phyloP scores from a whole-genome alignment of 2,113 vertebrate genomes.

The Myotis lucifugus region DNA sequence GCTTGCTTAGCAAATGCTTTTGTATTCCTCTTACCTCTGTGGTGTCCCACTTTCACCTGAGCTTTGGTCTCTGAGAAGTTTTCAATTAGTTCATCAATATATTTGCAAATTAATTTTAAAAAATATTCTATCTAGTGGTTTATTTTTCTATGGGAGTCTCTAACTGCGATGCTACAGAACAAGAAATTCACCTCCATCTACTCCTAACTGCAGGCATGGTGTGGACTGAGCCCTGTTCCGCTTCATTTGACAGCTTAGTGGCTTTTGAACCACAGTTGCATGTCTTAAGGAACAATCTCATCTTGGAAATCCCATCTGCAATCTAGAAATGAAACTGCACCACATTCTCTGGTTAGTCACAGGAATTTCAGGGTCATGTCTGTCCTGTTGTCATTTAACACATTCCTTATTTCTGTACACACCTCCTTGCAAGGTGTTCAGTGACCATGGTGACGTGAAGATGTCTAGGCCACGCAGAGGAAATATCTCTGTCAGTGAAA shows the following conservation, averaged over 20 bases:
- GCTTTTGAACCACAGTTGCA: background rate
- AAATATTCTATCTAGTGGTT: background rate
- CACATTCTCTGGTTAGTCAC: background rate
- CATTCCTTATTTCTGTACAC: background rate
- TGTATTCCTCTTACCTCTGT: background rate
- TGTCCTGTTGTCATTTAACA: background rate
- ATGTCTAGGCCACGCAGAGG: background rate
- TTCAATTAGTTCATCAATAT: background rate
- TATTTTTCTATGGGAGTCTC: background rate
- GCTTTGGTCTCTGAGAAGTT: background rate
- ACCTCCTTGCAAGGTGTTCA: background rate
- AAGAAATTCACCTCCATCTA: background rate
- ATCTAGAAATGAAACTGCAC: background rate
- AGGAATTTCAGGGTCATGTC: background rate
- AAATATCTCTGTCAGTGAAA: background rate
- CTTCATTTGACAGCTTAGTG: background rate
- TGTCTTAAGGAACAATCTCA: background rate
- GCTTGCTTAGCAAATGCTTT: background rate
- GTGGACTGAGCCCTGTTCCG: background rate
- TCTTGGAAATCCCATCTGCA: background rate
- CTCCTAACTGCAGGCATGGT: background rate
- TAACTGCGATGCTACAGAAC: background rate
- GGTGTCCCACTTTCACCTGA: background rate
- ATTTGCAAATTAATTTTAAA: background rate
- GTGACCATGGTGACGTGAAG: background rate